Base-by-base conservation (phyloP, 1,140 invertebrate genomes). In the Colletes gigas region DNA sequence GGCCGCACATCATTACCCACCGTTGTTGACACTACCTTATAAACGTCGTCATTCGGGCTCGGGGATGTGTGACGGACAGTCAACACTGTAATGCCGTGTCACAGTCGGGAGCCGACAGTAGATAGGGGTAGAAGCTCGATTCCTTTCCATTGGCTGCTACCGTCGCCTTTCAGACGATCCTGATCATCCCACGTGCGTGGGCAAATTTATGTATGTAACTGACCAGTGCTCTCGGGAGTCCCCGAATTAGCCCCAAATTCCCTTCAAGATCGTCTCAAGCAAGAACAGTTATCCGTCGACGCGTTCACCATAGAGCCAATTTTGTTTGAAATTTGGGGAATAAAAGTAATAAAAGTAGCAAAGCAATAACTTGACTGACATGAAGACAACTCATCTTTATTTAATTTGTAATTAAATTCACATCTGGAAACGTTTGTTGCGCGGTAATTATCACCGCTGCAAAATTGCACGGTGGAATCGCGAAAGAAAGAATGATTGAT, bases 21-120 rank as follows among this genome's bases (percentile, higher is more conserved):
- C 83, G 89, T 87, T 90, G 89, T 91, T 92, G 89, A 92, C 90
- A 92, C 86, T 87, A 84, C 83, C 89, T 90, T 91, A 92, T 92
- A 92, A 92, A 92, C 89, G 90, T 88, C 85, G 87, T 86, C 86
- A 89, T 90, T 91, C 86, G 81, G 84, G 82, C 71, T 90, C 87
- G 87, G 88, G 86, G 86, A 88, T 89, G 88, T 88, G 88, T 90
- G 88, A 92, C 87, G 89, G 88, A 90, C 90, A 86, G 83, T 87
- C 78, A 86, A 71, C 80, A 88, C 86, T 81, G 88, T 89, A 85
- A 87, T 91, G 89, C 88, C 68, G 74, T 74, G 88, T 89, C 89
- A 90, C 85, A 84, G 86, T 85, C 86, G 85, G 73, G 50, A 77
- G 82, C 78, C 82, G 50, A 55, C 65, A 72, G 63, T 87, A 84